phyloP scores from a whole-genome alignment of 2,113 vertebrate genomes.

The Ochotona curzoniae region DNA sequence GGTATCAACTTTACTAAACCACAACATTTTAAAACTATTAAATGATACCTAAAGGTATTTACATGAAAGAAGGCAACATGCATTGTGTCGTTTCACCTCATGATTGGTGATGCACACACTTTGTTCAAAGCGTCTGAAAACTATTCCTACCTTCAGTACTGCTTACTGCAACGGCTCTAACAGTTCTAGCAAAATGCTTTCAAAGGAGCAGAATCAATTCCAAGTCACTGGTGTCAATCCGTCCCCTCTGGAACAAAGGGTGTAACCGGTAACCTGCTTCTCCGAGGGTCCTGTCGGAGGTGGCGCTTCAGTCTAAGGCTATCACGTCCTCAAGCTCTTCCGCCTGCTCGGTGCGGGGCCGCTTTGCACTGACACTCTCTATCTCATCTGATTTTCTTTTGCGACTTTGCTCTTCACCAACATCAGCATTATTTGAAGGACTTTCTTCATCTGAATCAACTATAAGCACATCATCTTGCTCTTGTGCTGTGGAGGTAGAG shows the following conservation, averaged over 20 bases:
- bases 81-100: conserved; percentile 70
- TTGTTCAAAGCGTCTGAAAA: conserved; percentile 81
- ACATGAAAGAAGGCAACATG: conserved; percentile 86
- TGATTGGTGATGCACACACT: conserved; percentile 80
- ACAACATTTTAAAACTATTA: conserved; percentile 76
- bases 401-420: conserved; percentile 74
- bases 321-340: conserved; percentile 90
- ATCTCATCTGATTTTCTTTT: conserved; percentile 93
- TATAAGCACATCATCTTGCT: conserved; percentile 93
- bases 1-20: conserved; percentile 79
- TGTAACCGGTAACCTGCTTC: conserved; percentile 78
- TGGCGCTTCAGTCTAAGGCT: conserved; percentile 88
- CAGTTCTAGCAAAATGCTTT: conserved; percentile 79
- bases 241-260: conserved; percentile 81
- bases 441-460: conserved; percentile 94
- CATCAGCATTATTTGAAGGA: conserved; percentile 84
- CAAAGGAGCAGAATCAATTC: conserved; percentile 75
- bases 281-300: conserved; percentile 62
- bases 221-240: conserved; percentile 64
- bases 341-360: conserved; percentile 84
- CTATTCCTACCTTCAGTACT: conserved; percentile 81
- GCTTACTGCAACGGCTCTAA: conserved; percentile 75
- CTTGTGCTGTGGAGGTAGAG: conserved; percentile 94
- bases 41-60: conserved; percentile 83
- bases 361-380: conserved; percentile 87